phyloP scores from a whole-genome alignment of 2,888 invertebrate genomes.

The Lithophane socia region DNA sequence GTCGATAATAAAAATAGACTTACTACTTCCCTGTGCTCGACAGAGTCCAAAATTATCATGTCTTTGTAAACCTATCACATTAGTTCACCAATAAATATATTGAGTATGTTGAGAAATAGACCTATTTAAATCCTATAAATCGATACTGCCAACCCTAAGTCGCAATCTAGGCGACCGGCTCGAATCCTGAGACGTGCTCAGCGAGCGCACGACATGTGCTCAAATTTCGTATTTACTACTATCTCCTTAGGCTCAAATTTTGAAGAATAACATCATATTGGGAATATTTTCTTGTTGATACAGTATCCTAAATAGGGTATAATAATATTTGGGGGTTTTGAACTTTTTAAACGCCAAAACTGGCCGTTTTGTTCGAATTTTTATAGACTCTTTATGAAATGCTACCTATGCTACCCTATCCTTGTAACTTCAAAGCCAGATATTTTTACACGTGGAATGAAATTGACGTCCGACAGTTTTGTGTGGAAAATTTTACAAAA shows the following conservation, averaged over 20 bases:
- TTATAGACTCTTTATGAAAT: background rate
- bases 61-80: too few relatives aligned
- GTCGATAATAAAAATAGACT: too few relatives aligned
- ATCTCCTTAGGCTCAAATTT: conserved; percentile 47
- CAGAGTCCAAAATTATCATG: too few relatives aligned
- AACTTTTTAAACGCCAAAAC: background rate
- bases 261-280: conserved; percentile 33
- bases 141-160: conserved; percentile 72
- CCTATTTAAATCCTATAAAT: background rate
- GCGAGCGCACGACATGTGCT: conserved; percentile 71
- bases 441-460: too few relatives aligned
- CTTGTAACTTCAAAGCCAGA: too few relatives aligned
- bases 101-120: too few relatives aligned
- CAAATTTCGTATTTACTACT: conserved; percentile 66
- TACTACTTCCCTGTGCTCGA: too few relatives aligned
- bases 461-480: too few relatives aligned
- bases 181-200: conserved; percentile 74
- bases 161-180: conserved; percentile 74
- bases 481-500: too few relatives aligned
- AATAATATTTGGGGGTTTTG: background rate
- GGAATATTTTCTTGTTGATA: conserved; percentile 20
- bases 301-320: background rate
- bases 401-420: background rate
- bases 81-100: too few relatives aligned
- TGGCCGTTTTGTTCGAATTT: background rate